Percentiles rank a stretch among this genome's conserved stretches.
Conservation (phyloP, 2,888 invertebrate species). For the Clostera curtula region DNA sequence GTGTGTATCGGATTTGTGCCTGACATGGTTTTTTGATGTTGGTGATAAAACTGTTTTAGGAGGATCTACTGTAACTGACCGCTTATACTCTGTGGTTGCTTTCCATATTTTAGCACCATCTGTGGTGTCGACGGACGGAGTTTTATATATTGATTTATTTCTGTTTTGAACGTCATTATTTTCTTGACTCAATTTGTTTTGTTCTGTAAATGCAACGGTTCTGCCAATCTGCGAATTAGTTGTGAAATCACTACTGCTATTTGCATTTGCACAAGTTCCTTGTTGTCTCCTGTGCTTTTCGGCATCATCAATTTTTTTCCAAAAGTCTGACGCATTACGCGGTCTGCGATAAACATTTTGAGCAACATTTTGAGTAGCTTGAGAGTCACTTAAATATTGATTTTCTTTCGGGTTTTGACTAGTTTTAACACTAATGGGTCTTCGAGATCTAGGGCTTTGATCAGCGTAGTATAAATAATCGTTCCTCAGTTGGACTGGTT, state of each 20-base stretch:
- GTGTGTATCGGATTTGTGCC: conserved; percentile 66
- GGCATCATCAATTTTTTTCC: conserved; percentile 77
- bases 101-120: conserved; percentile 67
- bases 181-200: conserved; percentile 33
- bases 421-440: conserved; percentile 80
- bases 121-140: conserved; percentile 44
- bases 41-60: conserved; percentile 45
- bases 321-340: conserved; percentile 76
- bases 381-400: conserved; percentile 69
- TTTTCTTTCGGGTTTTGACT: conserved; percentile 57
- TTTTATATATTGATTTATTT: conserved; percentile 40
- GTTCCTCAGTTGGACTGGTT: conserved; percentile 52
- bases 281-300: conserved; percentile 57
- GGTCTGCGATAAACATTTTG: conserved; percentile 51
- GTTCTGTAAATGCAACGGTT: conserved; percentile 33
- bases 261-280: conserved; percentile 42
- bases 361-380: conserved; percentile 46
- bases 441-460: conserved; percentile 81
- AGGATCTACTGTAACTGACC: conserved; percentile 54
- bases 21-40: conserved; percentile 53
- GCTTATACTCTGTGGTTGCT: conserved; percentile 65
- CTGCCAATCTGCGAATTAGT: conserved; percentile 37
- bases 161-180: conserved; percentile 43
- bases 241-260: conserved; percentile 56
- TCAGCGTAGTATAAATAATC: conserved; percentile 82